Conservation (phyloP, 2,113 vertebrate species). For the Bufo gargarizans region DNA sequence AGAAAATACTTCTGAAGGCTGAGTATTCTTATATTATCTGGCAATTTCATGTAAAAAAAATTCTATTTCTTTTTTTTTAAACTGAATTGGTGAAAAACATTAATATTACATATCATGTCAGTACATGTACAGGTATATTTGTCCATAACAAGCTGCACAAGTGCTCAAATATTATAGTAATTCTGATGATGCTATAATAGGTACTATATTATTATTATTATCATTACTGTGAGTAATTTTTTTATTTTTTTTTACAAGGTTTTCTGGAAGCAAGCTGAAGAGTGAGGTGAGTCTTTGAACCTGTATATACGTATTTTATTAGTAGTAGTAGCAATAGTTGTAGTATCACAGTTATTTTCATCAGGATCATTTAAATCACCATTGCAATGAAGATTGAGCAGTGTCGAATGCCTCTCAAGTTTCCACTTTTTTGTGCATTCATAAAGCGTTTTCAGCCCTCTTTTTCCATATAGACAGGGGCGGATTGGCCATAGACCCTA, state of each 20-base stretch:
- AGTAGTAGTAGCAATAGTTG: neutral
- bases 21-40: too few relatives aligned
- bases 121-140: neutral
- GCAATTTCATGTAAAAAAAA: too few relatives aligned
- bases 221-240: neutral
- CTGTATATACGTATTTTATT: neutral
- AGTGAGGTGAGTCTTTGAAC: conserved; percentile 84
- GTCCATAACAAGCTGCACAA: neutral
- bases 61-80: too few relatives aligned
- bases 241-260: conserved; percentile 71
- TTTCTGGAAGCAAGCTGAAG: conserved; percentile 96
- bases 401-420: too few relatives aligned
- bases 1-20: too few relatives aligned
- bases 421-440: too few relatives aligned
- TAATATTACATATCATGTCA: too few relatives aligned
- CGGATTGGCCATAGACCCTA: too few relatives aligned
- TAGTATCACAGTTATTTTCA: neutral
- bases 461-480: too few relatives aligned
- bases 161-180: neutral
- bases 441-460: too few relatives aligned
- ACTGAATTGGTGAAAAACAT: too few relatives aligned
- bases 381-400: neutral
- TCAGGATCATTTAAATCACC: neutral
- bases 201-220: neutral
- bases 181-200: neutral